Conservation (phyloP, 2,797 vertebrate species). For the Sebastes itinus region DNA sequence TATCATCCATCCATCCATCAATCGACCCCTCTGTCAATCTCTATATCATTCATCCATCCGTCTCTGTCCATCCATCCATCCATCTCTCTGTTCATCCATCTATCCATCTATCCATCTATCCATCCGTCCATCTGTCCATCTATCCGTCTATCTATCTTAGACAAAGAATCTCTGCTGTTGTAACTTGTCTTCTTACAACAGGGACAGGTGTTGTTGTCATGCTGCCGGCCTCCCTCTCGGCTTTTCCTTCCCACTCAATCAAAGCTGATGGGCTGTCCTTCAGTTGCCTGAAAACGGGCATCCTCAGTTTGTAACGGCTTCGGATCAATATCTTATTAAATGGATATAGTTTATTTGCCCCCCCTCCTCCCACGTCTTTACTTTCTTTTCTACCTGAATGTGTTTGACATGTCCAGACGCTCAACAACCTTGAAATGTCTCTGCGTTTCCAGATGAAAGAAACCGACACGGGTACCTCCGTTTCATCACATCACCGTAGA, state of each 20-base stretch:
- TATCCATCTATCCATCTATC: neutral
- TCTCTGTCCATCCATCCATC: too few relatives aligned
- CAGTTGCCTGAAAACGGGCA: constrained; percentile 61
- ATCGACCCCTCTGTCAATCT: too few relatives aligned
- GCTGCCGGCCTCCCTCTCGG: constrained; percentile 34
- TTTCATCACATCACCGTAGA: constrained; percentile 36
- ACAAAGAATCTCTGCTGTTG: neutral
- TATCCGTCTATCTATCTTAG: neutral
- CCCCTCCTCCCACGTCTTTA: neutral
- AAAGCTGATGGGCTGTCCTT: constrained; percentile 68
- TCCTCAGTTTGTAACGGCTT: constrained; percentile 61
- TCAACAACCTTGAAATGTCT: constrained; percentile 65
- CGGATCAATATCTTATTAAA: constrained; percentile 78
- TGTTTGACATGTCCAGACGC: constrained; percentile 23
- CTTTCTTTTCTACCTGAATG: constrained; percentile 42
- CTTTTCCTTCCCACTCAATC: constrained; percentile 64
- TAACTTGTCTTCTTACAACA: constrained; percentile 22
- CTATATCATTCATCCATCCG: too few relatives aligned
- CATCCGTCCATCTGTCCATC: neutral
- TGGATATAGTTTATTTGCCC: constrained; percentile 39
- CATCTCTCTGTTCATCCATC: too few relatives aligned
- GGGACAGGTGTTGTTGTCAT: constrained; percentile 55
- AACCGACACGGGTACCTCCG: neutral
- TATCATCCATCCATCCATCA: too few relatives aligned
- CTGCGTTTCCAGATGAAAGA: neutral